A percentile compares a stretch with the other conserved stretches of the same genome.
These are phyloP conservation scores for Craniophora ligustri DNA, from an alignment of 2,888 invertebrate genomes.

Conservation along the genomic window DNA sequence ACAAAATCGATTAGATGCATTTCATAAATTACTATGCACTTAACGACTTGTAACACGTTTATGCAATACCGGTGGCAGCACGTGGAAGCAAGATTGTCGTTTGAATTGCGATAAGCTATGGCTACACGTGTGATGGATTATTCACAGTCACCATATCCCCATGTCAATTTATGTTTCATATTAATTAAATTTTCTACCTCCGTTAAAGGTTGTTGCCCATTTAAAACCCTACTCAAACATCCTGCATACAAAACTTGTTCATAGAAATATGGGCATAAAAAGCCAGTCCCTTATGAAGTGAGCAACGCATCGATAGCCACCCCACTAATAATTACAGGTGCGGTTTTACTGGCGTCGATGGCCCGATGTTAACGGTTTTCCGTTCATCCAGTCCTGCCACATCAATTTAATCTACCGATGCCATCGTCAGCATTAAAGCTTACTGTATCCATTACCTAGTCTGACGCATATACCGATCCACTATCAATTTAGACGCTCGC, in stretches of 20 bases:
- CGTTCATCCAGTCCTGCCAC: constrained; percentile 35
- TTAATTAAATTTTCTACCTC: constrained; percentile 29
- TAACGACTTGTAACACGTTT: constrained; percentile 59
- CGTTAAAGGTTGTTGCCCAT: constrained; percentile 40
- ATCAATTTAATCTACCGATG: constrained; percentile 30
- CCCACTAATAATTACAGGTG: constrained; percentile 46
- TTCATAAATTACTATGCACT: constrained; percentile 57
- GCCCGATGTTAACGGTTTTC: constrained; percentile 31
- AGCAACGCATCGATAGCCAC: constrained; percentile 53
- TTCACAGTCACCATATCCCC: constrained; percentile 56
- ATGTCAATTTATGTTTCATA: constrained; percentile 33
- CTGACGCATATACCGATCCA: constrained; percentile 30
- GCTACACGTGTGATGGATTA: constrained; percentile 75
- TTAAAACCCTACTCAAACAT: constrained; percentile 34
- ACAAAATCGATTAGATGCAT: constrained; percentile 53
- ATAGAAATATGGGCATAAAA: constrained; percentile 41
- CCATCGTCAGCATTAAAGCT: constrained; percentile 35
- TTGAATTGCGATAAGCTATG: constrained; percentile 71
- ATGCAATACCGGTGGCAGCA: constrained; percentile 67
- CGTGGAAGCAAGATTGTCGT: constrained; percentile 69
- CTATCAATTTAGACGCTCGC: constrained; percentile 31
- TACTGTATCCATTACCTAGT: constrained; percentile 32
- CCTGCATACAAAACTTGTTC: constrained; percentile 38
- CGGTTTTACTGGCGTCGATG: constrained; percentile 37
- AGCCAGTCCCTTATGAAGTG: constrained; percentile 43